Conservation (phyloP, 2,797 vertebrate species). For the Pangasius djambal region DNA sequence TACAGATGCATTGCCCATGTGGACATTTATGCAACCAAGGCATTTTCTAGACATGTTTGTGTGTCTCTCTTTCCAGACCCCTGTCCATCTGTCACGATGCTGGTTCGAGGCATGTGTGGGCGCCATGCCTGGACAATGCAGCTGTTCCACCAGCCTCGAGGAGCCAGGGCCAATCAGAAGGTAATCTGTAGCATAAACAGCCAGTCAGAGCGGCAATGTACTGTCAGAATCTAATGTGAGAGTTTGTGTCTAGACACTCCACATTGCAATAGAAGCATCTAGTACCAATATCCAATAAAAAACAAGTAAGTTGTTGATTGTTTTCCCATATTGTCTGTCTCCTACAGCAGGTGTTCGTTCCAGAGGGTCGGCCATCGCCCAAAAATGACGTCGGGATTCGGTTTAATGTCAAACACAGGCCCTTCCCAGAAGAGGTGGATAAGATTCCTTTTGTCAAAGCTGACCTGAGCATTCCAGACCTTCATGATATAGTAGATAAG, state of each 20-base stretch:
- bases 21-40: not conserved
- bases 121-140: conserved; percentile 89
- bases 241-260: not conserved
- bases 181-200: conserved; percentile 64
- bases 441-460: conserved; percentile 89
- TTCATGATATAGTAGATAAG: conserved; percentile 83
- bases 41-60: conserved; percentile 46
- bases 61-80: conserved; percentile 75
- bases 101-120: conserved; percentile 88
- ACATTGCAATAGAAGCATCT: not conserved
- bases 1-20: not conserved
- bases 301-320: not conserved
- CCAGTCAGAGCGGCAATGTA: not conserved
- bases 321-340: not conserved
- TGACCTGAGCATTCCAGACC: conserved; percentile 87
- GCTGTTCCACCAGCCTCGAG: conserved; percentile 87
- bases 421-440: conserved; percentile 89
- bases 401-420: conserved; percentile 82
- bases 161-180: conserved; percentile 86
- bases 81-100: conserved; percentile 85
- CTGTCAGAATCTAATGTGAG: not conserved
- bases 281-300: not conserved
- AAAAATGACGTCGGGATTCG: conserved; percentile 82
- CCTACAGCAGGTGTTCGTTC: conserved; percentile 78
- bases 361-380: conserved; percentile 76